Evolutionary conservation across 2,888 invertebrate genomes (phyloP).

Genomic region (Melinopterus prodromus): DNA sequence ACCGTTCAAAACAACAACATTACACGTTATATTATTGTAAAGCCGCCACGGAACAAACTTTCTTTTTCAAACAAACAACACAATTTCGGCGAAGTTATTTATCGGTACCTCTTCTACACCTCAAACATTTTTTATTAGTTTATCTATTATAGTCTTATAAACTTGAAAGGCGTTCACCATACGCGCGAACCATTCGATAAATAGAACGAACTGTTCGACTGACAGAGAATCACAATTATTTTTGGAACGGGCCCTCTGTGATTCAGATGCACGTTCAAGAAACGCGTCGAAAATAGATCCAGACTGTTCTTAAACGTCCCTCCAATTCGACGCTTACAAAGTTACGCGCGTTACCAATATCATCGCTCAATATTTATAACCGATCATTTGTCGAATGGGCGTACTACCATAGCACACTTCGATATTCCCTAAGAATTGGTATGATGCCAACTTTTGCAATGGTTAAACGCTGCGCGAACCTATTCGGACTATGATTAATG

Average conservation of each 20-base stretch:
- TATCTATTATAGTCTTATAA: not conserved
- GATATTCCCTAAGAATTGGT: conserved; percentile 20
- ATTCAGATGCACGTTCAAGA: not conserved
- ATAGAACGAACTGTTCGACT: conserved; percentile 19
- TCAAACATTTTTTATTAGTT: conserved; percentile 20
- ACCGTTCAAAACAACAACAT: not conserved
- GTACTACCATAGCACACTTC: conserved; percentile 11
- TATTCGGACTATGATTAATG: conserved; percentile 4
- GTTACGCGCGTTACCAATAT: not conserved
- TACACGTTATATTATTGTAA: not conserved
- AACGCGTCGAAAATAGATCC: not conserved
- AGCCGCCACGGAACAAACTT: not conserved
- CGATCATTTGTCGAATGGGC: conserved; percentile 9
- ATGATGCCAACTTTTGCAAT: conserved; percentile 21
- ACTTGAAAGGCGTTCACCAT: not conserved
- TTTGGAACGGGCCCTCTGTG: conserved; percentile 12
- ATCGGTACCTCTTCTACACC: not conserved
- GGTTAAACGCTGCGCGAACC: not conserved
- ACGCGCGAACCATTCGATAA: conserved; percentile 8
- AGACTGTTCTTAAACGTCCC: not conserved
- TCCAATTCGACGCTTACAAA: not conserved
- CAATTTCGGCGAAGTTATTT: conserved; percentile 10
- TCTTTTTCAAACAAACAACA: not conserved
- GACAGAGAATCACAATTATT: conserved; percentile 24
- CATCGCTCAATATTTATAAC: conserved; percentile 11